Evolutionary conservation across 2,888 invertebrate genomes (phyloP), one percentile per base, ranked within the genome.

Genomic region (Plagodis pulveraria): DNA sequence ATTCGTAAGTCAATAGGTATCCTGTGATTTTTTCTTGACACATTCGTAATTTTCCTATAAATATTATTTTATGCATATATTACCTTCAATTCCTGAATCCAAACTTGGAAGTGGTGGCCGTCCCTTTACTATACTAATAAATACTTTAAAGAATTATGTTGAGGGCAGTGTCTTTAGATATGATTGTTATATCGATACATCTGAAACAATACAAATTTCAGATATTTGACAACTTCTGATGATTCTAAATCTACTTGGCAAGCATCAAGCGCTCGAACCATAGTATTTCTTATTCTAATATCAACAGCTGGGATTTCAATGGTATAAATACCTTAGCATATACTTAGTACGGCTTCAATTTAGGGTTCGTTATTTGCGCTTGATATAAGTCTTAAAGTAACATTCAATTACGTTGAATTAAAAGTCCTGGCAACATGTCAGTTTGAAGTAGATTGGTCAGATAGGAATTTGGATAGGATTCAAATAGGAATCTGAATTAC

Each of bases 141-240:
- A 22, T 22, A 22, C 22, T 2, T 22, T 41, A n/a, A n/a, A 10
- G 9, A 10, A 41, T 9, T n/a, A 41, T 5, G 42, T 42, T 12
- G 50, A 44, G 58, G 66, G 66, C 67, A 67, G 67, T 66, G 63
- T 63, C 52, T 54, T 50, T 62, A 51, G 63, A 65, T 67, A 67
- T 63, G 63, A 61, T 44, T 45, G 50, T 46, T 62, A 45, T 7
- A 9, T 58, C 41, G 40, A 34, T 53, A 48, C 56, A 61, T 67
- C 56, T 64, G 60, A 40, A 40, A 40, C 9, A 9, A 5, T 65
- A 34, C 32, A 46, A 46, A 11, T 51, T 41, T 46, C 6, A 5
- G 42, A n/a, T 5, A 38, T 59, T 51, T 65, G 62, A 62, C 59
- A 62, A 64, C 62, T 67, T 56, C 67, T 63, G 40, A 62, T 51